Conservation (phyloP, 1,140 invertebrate species). For the Drosophila triauraria region DNA sequence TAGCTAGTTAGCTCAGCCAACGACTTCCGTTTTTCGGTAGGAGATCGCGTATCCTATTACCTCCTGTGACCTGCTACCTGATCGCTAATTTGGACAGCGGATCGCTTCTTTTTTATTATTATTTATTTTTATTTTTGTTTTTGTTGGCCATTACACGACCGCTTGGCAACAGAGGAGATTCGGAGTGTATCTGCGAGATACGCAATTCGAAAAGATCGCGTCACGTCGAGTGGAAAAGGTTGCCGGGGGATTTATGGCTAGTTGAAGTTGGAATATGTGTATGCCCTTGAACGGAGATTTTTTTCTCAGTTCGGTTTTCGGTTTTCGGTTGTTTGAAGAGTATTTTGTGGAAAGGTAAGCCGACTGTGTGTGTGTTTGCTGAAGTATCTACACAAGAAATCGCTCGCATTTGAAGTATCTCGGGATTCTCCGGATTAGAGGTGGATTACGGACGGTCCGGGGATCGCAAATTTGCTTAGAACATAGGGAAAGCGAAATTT, state of each 20-base stretch:
- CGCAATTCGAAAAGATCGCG: conserved; percentile 40
- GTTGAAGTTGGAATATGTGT: conserved; percentile 37
- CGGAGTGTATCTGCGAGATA: conserved; percentile 38
- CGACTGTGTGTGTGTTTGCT: conserved; percentile 12
- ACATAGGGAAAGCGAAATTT: background rate
- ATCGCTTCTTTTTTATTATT: conserved; percentile 9
- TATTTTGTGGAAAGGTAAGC: conserved; percentile 32
- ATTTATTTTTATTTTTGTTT: conserved; percentile 4
- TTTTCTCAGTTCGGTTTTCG: conserved; percentile 3
- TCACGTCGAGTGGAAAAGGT: conserved; percentile 52
- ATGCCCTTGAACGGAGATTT: conserved; percentile 47
- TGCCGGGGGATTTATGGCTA: conserved; percentile 49
- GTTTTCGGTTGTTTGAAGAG: conserved; percentile 34
- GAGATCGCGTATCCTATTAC: conserved; percentile 50
- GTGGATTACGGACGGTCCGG: conserved; percentile 3
- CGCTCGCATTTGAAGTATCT: conserved; percentile 19
- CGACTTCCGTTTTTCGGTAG: conserved; percentile 37
- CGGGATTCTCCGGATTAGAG: conserved; percentile 17
- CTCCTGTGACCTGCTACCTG: conserved; percentile 21
- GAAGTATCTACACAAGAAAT: conserved; percentile 34
- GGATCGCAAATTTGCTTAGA: background rate
- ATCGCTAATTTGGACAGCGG: conserved; percentile 19
- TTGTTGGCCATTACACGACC: conserved; percentile 23
- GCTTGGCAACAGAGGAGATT: conserved; percentile 35
- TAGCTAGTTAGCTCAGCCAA: conserved; percentile 21